These are phyloP conservation scores for Hippocampus abdominalis DNA, from an alignment of 2,113 vertebrate species.

Conservation along the genomic window DNA sequence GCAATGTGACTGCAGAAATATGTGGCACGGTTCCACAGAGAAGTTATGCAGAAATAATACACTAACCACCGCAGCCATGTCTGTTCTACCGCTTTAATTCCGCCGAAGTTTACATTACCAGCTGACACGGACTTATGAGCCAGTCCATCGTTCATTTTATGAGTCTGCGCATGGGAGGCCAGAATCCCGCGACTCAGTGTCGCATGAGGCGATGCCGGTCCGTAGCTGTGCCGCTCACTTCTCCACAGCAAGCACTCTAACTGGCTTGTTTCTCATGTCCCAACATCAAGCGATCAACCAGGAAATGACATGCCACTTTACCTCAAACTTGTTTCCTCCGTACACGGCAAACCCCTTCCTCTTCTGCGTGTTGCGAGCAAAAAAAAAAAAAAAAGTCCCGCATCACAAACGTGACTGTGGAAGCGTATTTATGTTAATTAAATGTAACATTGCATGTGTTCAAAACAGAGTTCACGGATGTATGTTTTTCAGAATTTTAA, in stretches of 20 bases:
- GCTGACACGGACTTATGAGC: slow-evolving; percentile 60
- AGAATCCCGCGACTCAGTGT: slow-evolving; percentile 62
- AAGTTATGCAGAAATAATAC: neutral
- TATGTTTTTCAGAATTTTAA: neutral
- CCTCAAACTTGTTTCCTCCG: slow-evolving; percentile 73
- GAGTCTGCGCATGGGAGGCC: slow-evolving; percentile 46
- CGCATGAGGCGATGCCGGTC: slow-evolving; percentile 30
- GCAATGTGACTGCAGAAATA: slow-evolving; percentile 5
- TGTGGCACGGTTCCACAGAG: slow-evolving; percentile 4
- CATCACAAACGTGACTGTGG: slow-evolving; percentile 1
- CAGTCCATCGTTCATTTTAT: slow-evolving; percentile 77
- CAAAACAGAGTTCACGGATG: neutral
- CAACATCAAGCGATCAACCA: slow-evolving; percentile 59
- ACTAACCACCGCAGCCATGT: neutral
- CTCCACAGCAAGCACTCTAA: slow-evolving; percentile 25
- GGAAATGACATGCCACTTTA: slow-evolving; percentile 82
- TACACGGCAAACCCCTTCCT: slow-evolving; percentile 61
- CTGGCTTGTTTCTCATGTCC: slow-evolving; percentile 20
- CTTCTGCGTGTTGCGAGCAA: slow-evolving; percentile 40
- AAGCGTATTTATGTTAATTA: neutral
- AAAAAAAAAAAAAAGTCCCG: slow-evolving; percentile 11
- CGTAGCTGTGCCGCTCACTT: slow-evolving; percentile 43
- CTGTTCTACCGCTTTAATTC: slow-evolving; percentile 6
- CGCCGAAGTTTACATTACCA: slow-evolving; percentile 64
- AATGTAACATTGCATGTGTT: neutral